A percentile compares a stretch with the other conserved stretches of the same genome.
Conservation (phyloP, 2,113 vertebrate genomes). For the Gavialis gangeticus region DNA sequence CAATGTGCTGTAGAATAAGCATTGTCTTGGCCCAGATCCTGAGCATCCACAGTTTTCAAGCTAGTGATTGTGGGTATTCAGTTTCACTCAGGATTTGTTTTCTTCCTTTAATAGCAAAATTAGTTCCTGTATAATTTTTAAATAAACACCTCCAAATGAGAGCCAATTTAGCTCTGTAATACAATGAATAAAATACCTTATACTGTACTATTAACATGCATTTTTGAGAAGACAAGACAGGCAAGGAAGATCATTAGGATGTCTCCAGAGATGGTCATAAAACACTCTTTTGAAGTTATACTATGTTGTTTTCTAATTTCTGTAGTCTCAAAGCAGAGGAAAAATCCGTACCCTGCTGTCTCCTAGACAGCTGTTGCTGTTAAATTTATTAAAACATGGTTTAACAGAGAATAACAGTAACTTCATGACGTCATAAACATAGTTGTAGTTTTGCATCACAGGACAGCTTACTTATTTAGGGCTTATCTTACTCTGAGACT, state of each 20-base stretch:
- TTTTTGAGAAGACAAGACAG: slow-evolving; percentile 61
- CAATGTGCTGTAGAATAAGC: neutral
- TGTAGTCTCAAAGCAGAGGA: slow-evolving; percentile 63
- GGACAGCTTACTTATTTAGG: slow-evolving; percentile 45
- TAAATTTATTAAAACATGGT: slow-evolving; percentile 44
- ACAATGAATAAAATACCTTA: slow-evolving; percentile 48
- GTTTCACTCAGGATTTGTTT: neutral
- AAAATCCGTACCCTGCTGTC: slow-evolving; percentile 56
- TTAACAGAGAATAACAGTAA: slow-evolving; percentile 12
- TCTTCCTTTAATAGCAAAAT: neutral
- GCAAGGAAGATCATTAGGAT: slow-evolving; percentile 40
- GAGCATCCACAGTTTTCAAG: neutral
- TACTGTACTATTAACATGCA: slow-evolving; percentile 46
- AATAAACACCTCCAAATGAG: slow-evolving; percentile 4
- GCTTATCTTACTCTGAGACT: neutral
- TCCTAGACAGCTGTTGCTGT: slow-evolving; percentile 64
- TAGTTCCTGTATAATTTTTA: neutral
- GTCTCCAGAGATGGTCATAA: slow-evolving; percentile 39
- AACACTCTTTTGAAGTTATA: slow-evolving; percentile 60
- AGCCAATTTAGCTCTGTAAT: slow-evolving; percentile 5
- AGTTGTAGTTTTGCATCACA: slow-evolving; percentile 7
- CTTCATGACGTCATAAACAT: slow-evolving; percentile 26
- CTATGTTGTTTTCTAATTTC: slow-evolving; percentile 33
- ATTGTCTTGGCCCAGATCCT: neutral
- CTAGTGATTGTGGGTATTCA: neutral